A percentile compares a stretch with the other conserved stretches of the same genome.
phyloP scores from a whole-genome alignment of 2,888 invertebrate genomes.

The Sceliomorpha sp. region DNA sequence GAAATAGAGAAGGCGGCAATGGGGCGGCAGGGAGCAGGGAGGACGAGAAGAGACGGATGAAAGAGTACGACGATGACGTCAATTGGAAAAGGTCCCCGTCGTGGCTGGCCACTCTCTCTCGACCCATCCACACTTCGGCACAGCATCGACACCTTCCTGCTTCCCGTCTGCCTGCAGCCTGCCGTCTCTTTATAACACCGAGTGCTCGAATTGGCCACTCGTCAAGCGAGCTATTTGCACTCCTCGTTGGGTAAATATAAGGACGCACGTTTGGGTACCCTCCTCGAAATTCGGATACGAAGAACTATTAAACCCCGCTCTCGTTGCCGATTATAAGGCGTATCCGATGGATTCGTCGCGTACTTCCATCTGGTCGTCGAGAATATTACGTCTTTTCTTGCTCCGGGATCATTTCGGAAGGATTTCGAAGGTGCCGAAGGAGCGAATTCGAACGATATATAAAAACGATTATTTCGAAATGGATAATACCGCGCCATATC shows the following conservation, averaged over 20 bases:
- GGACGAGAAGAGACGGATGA: constrained; percentile 49
- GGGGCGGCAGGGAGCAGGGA: constrained; percentile 35
- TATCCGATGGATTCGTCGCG: too few species aligned
- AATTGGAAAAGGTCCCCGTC: constrained; percentile 78
- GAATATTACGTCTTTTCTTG: too few species aligned
- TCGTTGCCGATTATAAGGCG: too few species aligned
- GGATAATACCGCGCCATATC: too few species aligned
- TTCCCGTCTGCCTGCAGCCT: constrained; percentile 32
- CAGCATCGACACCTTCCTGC: constrained; percentile 44
- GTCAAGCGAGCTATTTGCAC: constrained; percentile 71
- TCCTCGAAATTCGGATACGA: too few species aligned
- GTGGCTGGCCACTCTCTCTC: constrained; percentile 37
- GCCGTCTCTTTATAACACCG: constrained; percentile 49
- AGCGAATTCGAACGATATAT: too few species aligned
- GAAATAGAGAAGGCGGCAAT: constrained; percentile 52
- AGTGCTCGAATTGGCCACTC: constrained; percentile 67
- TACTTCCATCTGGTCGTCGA: too few species aligned
- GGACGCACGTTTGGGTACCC: background rate
- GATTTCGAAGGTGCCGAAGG: too few species aligned
- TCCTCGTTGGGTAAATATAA: constrained; percentile 69
- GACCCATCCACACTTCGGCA: constrained; percentile 36
- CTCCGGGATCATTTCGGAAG: too few species aligned
- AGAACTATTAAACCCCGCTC: too few species aligned
- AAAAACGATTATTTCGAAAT: too few species aligned
- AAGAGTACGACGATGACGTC: constrained; percentile 76